phyloP scores from a whole-genome alignment of 2,797 vertebrate species.

The Gadopsis bispinosus region DNA sequence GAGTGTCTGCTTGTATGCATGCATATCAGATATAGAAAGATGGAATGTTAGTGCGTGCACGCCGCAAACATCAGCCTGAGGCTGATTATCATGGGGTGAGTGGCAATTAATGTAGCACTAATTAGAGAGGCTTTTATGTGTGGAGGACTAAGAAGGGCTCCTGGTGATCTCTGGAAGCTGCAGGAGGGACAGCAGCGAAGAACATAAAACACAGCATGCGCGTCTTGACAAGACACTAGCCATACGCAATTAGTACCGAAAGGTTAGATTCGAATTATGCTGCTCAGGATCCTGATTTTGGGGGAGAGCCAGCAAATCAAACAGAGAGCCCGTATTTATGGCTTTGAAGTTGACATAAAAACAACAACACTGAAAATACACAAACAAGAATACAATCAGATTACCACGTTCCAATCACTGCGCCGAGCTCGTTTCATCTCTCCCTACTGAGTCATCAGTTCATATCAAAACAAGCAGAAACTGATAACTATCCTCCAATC shows the following conservation, averaged over 20 bases:
- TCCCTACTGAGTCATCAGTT: slow-evolving; percentile 69
- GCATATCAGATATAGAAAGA: slow-evolving; percentile 47
- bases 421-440: slow-evolving; percentile 61
- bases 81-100: slow-evolving; percentile 76
- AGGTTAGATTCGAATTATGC: slow-evolving; percentile 45
- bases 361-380: slow-evolving; percentile 69
- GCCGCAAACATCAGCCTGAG: slow-evolving; percentile 53
- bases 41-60: background rate
- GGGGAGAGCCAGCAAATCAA: slow-evolving; percentile 59
- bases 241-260: slow-evolving; percentile 66
- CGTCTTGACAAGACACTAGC: slow-evolving; percentile 66
- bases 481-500: slow-evolving; percentile 69
- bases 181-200: slow-evolving; percentile 47
- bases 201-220: slow-evolving; percentile 57
- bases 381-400: slow-evolving; percentile 53
- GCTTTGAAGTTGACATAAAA: slow-evolving; percentile 68
- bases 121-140: slow-evolving; percentile 79
- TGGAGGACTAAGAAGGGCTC: slow-evolving; percentile 63
- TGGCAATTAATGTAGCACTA: slow-evolving; percentile 80
- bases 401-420: slow-evolving; percentile 68
- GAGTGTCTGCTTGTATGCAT: slow-evolving; percentile 10
- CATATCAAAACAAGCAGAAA: slow-evolving; percentile 64
- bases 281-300: slow-evolving; percentile 22
- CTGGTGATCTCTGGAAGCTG: slow-evolving; percentile 68
- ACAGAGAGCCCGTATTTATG: slow-evolving; percentile 50